A percentile compares a stretch with the other conserved stretches of the same genome.
Evolutionary conservation across 2,888 invertebrate genomes (phyloP).

Genomic region (Tenthredo scrophulariae): DNA sequence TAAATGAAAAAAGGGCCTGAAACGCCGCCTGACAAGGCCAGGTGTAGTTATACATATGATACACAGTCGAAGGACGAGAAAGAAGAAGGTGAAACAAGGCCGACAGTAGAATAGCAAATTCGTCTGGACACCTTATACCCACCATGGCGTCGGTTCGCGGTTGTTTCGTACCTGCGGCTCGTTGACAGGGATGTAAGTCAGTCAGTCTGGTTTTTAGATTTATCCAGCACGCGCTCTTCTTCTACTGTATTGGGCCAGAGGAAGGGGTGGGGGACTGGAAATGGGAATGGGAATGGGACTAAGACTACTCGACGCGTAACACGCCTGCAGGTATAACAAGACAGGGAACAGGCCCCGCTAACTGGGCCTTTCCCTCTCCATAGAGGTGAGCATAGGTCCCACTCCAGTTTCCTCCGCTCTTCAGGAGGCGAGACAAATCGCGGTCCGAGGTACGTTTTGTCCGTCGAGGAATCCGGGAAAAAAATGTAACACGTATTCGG

Average conservation of each 20-base stretch:
- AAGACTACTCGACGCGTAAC: slow-evolving; percentile 35
- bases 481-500: slow-evolving; percentile 17
- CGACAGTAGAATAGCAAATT: slow-evolving; percentile 49
- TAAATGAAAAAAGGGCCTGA: not conserved
- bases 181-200: slow-evolving; percentile 33
- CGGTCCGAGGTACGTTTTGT: slow-evolving; percentile 13
- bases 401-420: not conserved
- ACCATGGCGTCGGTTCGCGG: not conserved
- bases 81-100: slow-evolving; percentile 25
- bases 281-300: not conserved
- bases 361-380: slow-evolving; percentile 35
- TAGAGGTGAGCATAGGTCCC: not conserved
- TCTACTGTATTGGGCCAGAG: not conserved
- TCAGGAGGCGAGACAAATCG: slow-evolving; percentile 48
- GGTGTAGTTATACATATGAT: slow-evolving; percentile 18
- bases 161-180: slow-evolving; percentile 1
- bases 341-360: slow-evolving; percentile 51
- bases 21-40: not conserved
- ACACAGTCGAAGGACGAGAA: not conserved
- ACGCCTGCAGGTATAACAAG: slow-evolving; percentile 53
- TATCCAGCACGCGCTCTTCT: slow-evolving; percentile 46
- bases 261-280: not conserved
- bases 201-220: slow-evolving; percentile 45
- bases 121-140: slow-evolving; percentile 5
- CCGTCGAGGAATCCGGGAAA: slow-evolving; percentile 22